Evolutionary conservation across 1,140 invertebrate genomes (phyloP).

Genomic region (Brachionus paranguensis): DNA sequence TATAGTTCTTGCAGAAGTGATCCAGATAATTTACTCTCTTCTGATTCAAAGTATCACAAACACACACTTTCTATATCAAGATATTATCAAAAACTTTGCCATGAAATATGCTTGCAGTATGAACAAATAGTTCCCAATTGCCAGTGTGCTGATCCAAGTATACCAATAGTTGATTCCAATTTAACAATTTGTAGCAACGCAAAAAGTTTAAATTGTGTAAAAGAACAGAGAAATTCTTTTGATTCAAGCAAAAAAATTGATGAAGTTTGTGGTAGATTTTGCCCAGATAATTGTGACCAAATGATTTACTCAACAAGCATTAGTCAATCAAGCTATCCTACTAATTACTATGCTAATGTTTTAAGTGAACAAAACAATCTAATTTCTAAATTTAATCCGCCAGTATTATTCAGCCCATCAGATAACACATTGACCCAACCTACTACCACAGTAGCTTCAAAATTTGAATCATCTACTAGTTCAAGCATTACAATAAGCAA

Average conservation of each 20-base stretch:
- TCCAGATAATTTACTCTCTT: neutral
- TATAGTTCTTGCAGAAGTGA: neutral
- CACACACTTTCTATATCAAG: neutral
- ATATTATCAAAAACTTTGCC: slow-evolving; percentile 8
- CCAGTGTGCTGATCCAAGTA: neutral
- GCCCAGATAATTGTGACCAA: neutral
- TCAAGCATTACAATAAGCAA: no score
- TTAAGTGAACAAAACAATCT: neutral
- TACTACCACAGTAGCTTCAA: neutral
- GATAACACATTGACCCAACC: neutral
- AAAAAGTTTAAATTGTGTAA: neutral
- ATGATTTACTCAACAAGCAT: neutral
- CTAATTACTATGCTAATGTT: neutral
- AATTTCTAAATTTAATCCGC: neutral
- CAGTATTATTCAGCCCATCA: neutral
- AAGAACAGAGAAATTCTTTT: neutral
- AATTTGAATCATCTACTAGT: no score
- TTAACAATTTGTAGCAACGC: neutral
- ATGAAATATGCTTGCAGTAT: slow-evolving; percentile 22
- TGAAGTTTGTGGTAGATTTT: neutral
- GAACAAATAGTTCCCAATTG: slow-evolving; percentile 5
- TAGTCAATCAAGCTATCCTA: neutral
- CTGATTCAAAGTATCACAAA: neutral
- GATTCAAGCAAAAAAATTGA: slow-evolving; percentile 8
- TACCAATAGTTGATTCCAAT: neutral